Base-by-base conservation (phyloP, 2,888 invertebrate species). In the Ethmia dodecea region DNA sequence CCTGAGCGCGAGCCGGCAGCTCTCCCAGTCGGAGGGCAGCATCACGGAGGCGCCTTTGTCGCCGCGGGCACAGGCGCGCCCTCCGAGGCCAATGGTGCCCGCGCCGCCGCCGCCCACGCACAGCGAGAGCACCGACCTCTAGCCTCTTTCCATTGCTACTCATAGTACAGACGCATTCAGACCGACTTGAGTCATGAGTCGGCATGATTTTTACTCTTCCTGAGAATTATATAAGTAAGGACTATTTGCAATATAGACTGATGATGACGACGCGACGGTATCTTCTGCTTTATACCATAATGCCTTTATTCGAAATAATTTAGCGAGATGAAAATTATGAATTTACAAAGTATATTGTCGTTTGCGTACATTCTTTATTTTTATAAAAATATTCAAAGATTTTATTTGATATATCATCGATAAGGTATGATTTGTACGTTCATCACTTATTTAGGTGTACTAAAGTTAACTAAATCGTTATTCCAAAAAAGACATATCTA, bases 1-100 rank as follows among this genome's bases (percentile, higher is more conserved):
- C n/a, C 52, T 83, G 42, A 71, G 66, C 46, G 79, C 80, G 37
- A 74, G 69, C 44, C 71, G 87, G 18, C 86, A 86, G 61, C 56
- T 86, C 49, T 86, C 89, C 42, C 88, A 89, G 60, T 90, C 89
- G 27, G 90, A 89, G 56, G 89, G 89, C 27, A 89, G 89, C 54
- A 89, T 89, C 54, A 80, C 89, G 42, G 89, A 89, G 49, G 75
- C 79, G 38, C 88, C 77, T 24, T 43, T 48, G 40, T 66, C 76
- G 11, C 77, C 78, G 40, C 64, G 73, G 12, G 47, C 58, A 34
- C 59, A 52, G 42, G 55, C 62, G 20, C 58, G 61, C 37, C 59
- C 66, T 28, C 60, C 68, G 12, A 61, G 69, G 31, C 70, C 77
- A 1, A 79, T 79, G n/a, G 56, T 59, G 49, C 11, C 61, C 49